A percentile compares a stretch with the other conserved stretches of the same genome.
phyloP scores from a whole-genome alignment of 2,113 vertebrate species.

The Leuciscus idus region DNA sequence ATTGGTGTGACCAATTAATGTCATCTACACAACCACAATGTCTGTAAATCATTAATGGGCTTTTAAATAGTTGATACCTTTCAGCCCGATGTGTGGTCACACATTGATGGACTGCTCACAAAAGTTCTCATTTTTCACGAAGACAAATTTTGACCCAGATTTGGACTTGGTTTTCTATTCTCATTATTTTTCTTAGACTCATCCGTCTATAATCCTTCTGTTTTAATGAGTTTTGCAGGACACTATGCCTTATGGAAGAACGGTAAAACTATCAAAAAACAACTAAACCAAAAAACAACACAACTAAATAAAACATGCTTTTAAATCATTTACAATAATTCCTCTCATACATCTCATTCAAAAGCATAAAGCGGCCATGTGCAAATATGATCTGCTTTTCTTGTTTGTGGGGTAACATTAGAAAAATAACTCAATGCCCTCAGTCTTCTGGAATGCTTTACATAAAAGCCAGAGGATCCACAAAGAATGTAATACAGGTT shows the following conservation, averaged over 20 bases:
- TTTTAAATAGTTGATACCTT: not conserved
- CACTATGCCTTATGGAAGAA: not conserved
- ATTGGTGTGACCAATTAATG: not conserved
- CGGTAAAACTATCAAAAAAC: not conserved
- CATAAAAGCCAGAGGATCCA: constrained; percentile 28
- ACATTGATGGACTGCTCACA: constrained; percentile 2
- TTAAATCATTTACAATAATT: constrained; percentile 48
- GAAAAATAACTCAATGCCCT: constrained; percentile 38
- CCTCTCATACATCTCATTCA: constrained; percentile 27
- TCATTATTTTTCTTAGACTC: constrained; percentile 1
- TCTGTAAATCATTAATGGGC: not conserved
- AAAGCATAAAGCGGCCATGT: constrained; percentile 24
- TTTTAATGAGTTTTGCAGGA: constrained; percentile 44
- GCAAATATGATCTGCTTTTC: constrained; percentile 41
- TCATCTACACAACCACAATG: not conserved
- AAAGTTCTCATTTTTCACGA: constrained; percentile 11
- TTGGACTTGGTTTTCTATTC: constrained; percentile 30
- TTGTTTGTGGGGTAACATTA: constrained; percentile 34
- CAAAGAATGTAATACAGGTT: not conserved
- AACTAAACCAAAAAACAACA: too few relatives aligned
- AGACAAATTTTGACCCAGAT: constrained; percentile 21
- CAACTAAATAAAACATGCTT: constrained; percentile 15
- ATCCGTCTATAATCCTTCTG: not conserved
- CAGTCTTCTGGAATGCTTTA: constrained; percentile 33
- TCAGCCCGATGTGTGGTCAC: constrained; percentile 1